Percentiles rank a stretch among this genome's conserved stretches.
Conservation (phyloP, 2,797 vertebrate genomes). For the Todus mexicanus region DNA sequence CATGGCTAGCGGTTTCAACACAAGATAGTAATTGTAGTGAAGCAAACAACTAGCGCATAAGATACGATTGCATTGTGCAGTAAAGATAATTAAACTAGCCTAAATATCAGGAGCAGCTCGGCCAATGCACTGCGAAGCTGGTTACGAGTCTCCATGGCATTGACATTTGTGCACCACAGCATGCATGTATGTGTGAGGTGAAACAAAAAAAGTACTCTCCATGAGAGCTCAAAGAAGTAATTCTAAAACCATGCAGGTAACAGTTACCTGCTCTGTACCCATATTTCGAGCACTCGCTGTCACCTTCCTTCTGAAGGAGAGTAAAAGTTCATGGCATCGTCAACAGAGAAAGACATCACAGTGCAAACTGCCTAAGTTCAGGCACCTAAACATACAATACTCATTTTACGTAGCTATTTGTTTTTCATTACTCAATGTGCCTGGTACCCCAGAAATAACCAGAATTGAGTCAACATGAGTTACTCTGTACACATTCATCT, state of each 20-base stretch:
- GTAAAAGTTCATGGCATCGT: neutral
- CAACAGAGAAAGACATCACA: neutral
- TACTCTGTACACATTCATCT: neutral
- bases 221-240: neutral
- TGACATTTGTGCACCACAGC: neutral
- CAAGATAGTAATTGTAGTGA: neutral
- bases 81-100: neutral
- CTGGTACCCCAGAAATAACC: neutral
- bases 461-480: neutral
- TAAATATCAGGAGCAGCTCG: neutral
- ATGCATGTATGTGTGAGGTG: fast-evolving
- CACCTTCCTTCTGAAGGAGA: neutral
- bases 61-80: neutral
- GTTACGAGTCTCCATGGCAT: neutral
- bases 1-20: neutral
- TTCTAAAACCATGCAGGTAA: neutral
- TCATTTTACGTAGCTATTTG: neutral
- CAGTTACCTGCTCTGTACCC: neutral
- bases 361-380: neutral
- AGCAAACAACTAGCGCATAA: neutral
- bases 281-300: neutral
- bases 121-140: neutral
- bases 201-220: neutral
- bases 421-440: neutral
- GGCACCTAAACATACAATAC: neutral